Conservation (phyloP, 2,113 vertebrate species). For the Zosterops borbonicus region DNA sequence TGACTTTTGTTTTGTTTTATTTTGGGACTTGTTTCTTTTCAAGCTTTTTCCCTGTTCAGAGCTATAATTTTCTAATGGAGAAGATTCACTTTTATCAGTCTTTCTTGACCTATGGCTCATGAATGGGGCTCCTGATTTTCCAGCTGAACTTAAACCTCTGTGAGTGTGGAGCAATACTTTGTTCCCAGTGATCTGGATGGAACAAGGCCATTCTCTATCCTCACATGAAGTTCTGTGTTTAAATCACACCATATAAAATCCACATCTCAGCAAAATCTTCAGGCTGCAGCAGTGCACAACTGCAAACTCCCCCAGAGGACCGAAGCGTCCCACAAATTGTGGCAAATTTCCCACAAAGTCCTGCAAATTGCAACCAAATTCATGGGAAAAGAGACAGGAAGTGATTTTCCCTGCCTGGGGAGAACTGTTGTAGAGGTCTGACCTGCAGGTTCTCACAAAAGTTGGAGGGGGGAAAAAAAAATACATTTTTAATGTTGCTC, state of each 20-base stretch:
- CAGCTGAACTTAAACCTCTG: background rate
- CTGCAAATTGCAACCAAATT: constrained; percentile 70
- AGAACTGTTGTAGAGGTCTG: constrained; percentile 61
- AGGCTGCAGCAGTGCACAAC: constrained; percentile 30
- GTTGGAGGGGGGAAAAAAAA: constrained; percentile 25
- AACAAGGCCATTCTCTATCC: constrained; percentile 21
- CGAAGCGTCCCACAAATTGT: constrained; percentile 61
- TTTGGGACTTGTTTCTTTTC: fast-evolving
- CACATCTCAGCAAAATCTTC: constrained; percentile 43
- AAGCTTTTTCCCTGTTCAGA: background rate
- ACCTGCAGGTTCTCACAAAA: constrained; percentile 69
- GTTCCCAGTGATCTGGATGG: constrained; percentile 46
- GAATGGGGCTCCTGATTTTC: background rate
- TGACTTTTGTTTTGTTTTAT: background rate
- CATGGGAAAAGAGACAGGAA: constrained; percentile 74
- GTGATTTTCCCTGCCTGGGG: constrained; percentile 69
- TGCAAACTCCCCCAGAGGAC: constrained; percentile 59
- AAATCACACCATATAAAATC: constrained; percentile 51
- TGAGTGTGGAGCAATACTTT: background rate
- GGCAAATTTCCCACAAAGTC: constrained; percentile 72
- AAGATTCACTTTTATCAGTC: background rate
- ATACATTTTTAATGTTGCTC: constrained; percentile 61
- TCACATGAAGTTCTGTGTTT: constrained; percentile 6
- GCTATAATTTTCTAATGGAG: background rate
- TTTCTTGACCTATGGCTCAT: background rate